These are phyloP conservation scores for Phenganax subtilis DNA, from an alignment of 92 coral and sea anemone genomes.

Conservation along the genomic window DNA sequence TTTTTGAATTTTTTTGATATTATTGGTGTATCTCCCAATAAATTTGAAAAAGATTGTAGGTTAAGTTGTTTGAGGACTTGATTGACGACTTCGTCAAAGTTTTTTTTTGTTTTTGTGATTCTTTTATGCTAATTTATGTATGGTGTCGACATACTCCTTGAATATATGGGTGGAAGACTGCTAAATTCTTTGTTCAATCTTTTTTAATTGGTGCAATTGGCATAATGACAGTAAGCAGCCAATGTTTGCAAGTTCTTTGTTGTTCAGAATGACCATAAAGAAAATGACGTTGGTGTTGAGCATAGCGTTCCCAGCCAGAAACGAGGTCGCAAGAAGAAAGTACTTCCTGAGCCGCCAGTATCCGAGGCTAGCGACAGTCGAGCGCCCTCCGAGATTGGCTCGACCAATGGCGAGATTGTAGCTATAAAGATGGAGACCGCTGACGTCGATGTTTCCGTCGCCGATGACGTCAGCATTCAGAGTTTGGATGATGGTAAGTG, in stretches of 20 bases:
- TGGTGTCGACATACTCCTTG: too few relatives aligned
- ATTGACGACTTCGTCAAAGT: too few relatives aligned
- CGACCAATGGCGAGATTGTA: conserved; percentile 69
- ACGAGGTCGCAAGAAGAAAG: conserved; percentile 88
- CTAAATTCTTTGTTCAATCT: too few relatives aligned
- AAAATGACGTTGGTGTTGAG: not conserved
- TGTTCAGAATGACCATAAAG: conserved; percentile 10
- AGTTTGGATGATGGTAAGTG: conserved; percentile 93
- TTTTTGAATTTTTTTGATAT: too few relatives aligned
- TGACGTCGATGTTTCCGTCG: conserved; percentile 58
- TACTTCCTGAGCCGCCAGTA: conserved; percentile 79
- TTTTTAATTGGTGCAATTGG: too few relatives aligned
- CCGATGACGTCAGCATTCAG: conserved; percentile 79
- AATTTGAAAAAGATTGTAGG: too few relatives aligned
- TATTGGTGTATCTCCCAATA: too few relatives aligned
- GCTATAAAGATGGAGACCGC: conserved; percentile 56
- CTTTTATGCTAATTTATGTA: too few relatives aligned
- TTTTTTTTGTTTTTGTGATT: too few relatives aligned
- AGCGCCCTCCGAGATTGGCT: conserved; percentile 83
- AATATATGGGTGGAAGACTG: too few relatives aligned
- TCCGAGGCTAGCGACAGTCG: conserved; percentile 75
- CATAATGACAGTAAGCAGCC: too few relatives aligned
- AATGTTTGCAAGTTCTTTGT: not conserved
- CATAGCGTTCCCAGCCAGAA: conserved; percentile 48
- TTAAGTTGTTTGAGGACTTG: too few relatives aligned